Percentiles rank a stretch among this genome's conserved stretches.
These are phyloP conservation scores for Pogonophryne albipinna DNA, from an alignment of 2,797 vertebrate genomes.

Conservation along the genomic window DNA sequence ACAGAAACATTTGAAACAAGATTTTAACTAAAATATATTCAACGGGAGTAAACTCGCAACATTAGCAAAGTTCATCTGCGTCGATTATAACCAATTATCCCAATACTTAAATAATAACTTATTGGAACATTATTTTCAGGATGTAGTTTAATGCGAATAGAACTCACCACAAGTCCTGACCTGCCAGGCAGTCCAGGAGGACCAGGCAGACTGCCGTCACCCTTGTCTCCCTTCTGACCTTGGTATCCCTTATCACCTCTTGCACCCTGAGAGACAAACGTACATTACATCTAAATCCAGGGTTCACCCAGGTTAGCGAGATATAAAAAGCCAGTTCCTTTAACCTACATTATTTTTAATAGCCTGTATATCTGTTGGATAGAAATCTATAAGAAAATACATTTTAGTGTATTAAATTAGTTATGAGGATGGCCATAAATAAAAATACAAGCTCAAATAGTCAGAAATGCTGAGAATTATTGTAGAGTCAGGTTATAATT, in stretches of 20 bases:
- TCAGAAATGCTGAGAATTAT: neutral
- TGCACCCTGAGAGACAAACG: conserved; percentile 79
- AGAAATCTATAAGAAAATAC: no score
- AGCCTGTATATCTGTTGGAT: no score
- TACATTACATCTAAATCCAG: neutral
- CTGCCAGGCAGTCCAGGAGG: conserved; percentile 89
- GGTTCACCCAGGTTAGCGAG: neutral
- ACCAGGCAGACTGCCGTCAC: conserved; percentile 81
- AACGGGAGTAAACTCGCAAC: neutral
- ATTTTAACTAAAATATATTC: neutral
- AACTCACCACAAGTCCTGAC: conserved; percentile 90
- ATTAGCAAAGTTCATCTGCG: neutral
- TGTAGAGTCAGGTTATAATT: neutral
- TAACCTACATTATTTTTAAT: no score
- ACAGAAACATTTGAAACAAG: conserved; percentile 10
- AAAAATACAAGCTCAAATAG: neutral
- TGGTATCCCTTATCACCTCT: conserved; percentile 83
- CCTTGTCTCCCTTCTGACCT: conserved; percentile 89
- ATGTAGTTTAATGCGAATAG: neutral
- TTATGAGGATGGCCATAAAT: neutral
- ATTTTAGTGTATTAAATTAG: neutral
- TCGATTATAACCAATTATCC: neutral
- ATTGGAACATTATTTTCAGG: neutral
- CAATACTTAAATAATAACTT: neutral
- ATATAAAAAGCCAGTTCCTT: no score